Evolutionary conservation across 2,888 invertebrate species (phyloP).

Genomic region (Spialia ferax): DNA sequence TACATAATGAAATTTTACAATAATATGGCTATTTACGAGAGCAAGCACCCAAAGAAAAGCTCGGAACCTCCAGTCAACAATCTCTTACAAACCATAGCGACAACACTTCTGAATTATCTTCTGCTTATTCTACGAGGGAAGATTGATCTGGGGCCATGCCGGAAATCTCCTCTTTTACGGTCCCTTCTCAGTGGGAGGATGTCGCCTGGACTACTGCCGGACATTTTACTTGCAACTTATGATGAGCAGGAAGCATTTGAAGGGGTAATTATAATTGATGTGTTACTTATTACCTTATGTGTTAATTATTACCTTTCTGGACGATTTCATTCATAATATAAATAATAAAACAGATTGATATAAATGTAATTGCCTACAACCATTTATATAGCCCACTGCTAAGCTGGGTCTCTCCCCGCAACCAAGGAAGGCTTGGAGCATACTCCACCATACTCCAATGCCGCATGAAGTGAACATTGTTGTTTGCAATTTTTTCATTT

Average conservation of each 20-base stretch:
- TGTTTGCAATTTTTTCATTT: too few relatives aligned
- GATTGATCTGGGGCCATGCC: slow-evolving; percentile 81
- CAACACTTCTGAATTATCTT: slow-evolving; percentile 85
- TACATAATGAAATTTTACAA: slow-evolving; percentile 87
- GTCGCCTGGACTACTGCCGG: slow-evolving; percentile 91
- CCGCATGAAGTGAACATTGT: too few relatives aligned
- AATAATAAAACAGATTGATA: too few relatives aligned
- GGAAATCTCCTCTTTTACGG: slow-evolving; percentile 89
- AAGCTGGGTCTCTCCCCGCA: too few relatives aligned
- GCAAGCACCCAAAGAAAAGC: slow-evolving; percentile 91
- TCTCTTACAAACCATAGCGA: slow-evolving; percentile 86
- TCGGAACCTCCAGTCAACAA: slow-evolving; percentile 91
- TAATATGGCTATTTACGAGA: slow-evolving; percentile 90
- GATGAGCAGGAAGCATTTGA: slow-evolving; percentile 87
- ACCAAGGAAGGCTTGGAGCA: too few relatives aligned
- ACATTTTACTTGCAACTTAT: slow-evolving; percentile 88
- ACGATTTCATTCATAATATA: too few relatives aligned
- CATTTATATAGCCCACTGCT: too few relatives aligned
- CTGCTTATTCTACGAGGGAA: slow-evolving; percentile 86
- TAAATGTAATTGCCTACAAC: too few relatives aligned
- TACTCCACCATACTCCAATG: too few relatives aligned
- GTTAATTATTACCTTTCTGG: too few relatives aligned
- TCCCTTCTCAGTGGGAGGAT: slow-evolving; percentile 90
- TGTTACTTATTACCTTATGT: too few relatives aligned
- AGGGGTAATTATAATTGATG: slow-evolving; percentile 64